phyloP scores from a whole-genome alignment of 1,140 invertebrate species.

The Hylyphantes graminicola region DNA sequence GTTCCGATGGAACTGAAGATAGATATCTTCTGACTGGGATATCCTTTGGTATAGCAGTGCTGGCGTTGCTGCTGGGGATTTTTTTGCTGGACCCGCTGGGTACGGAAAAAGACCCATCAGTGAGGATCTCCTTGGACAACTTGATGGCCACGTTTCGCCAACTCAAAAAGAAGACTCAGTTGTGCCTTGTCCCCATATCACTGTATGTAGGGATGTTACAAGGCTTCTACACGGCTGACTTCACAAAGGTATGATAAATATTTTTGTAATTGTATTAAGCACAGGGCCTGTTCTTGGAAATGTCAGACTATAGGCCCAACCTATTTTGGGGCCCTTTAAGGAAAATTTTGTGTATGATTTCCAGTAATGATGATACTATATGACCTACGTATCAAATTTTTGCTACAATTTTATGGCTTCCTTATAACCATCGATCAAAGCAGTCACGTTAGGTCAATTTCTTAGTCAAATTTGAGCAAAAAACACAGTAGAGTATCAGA shows the following conservation, averaged over 20 bases:
- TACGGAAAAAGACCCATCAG: background rate
- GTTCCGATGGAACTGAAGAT: background rate
- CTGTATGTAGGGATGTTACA: constrained; percentile 22
- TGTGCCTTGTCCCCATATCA: background rate
- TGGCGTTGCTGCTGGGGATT: background rate
- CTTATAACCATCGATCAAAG: too few species aligned
- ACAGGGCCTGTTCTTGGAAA: too few species aligned
- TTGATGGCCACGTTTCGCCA: constrained; percentile 2
- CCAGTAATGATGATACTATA: too few species aligned
- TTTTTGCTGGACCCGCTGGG: background rate
- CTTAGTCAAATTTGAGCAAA: too few species aligned
- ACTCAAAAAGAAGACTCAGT: background rate
- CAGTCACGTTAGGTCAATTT: too few species aligned
- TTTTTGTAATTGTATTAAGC: too few species aligned
- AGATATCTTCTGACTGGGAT: constrained; percentile 3
- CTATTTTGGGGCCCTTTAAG: too few species aligned
- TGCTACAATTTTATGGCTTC: too few species aligned
- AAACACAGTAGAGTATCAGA: too few species aligned
- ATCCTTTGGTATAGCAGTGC: background rate
- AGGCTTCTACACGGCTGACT: constrained; percentile 34
- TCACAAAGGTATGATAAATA: constrained; percentile 20
- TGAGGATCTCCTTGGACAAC: background rate
- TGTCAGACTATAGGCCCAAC: too few species aligned
- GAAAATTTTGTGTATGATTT: too few species aligned
- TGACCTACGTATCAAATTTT: too few species aligned